Evolutionary conservation across 2,888 invertebrate species (phyloP), one percentile per base, ranked within the genome.

Genomic region (Xylophagus ater): DNA sequence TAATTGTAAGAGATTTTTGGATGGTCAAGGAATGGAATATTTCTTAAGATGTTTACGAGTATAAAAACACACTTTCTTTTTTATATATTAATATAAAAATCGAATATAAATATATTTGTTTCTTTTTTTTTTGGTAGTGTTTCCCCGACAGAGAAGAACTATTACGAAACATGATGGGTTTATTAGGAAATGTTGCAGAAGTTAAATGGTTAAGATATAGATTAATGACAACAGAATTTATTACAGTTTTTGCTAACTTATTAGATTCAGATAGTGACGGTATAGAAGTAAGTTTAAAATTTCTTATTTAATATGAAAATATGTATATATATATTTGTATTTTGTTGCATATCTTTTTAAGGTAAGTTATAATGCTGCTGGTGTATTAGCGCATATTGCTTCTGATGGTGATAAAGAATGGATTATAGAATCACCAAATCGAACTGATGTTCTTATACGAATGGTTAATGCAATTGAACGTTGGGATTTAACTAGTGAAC

Each of bases 141-240:
- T 94, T 92, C 65, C 83, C 85, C 0, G 78, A 86, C 50, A 87
- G 85, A 56, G 86, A 87, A 46, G 93, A 94, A 58, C 65, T 97
- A 28, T 70, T 96, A 32, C 72, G 96, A 33, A 97, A 97, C 61
- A 97, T 97, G 96, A 94, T 97, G 94, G 97, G 96, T 2, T 67
- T 89, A 9, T 67, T 93, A 47, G 96, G 96, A 5, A 97, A 97
- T 63, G 92, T 97, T 6, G 94, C 96, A 1, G 97, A 97, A 67
- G 96, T 96, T 0, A 74, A 78, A 40, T 70, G 75, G 47, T 68
- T 97, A 14, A 73, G 96, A 18, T 73, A 76, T 4, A 75, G 82
- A 48, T 70, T 97, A 37, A 89, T 96, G 86, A 80, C 83, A 43
- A 68, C 77, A 41, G 76, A 82, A 50, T 92, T 89, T 61, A 77